Evolutionary conservation across 2,797 vertebrate species (phyloP), one percentile per base, ranked within the genome.

Genomic region (Acridotheres tristis): DNA sequence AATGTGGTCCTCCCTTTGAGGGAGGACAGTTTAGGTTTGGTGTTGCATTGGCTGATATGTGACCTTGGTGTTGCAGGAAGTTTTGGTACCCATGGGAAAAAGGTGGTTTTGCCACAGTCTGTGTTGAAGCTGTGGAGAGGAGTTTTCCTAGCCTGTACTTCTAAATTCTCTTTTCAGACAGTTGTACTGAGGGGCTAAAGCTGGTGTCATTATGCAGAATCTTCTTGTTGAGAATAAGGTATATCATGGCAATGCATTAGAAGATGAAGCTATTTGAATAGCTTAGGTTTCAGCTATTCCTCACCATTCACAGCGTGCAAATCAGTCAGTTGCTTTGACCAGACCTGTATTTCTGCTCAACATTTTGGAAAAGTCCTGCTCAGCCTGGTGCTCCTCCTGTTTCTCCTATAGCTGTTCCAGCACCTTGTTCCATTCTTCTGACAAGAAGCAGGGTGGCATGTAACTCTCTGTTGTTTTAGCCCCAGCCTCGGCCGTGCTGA

Each of bases 51-150:
- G 42, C 38, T 71, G 27, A n/a, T 80, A 6, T 0, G 0, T 71
- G 59, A 74, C 34, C 45, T 82, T 0, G 0, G 15, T 0, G 0
- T 72, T 71, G 22, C 15, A 9, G 32, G 29, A 62, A 53, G 13
- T 23, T 76, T 92, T 23, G 42, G 36, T 17, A 63, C 12, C 20
- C 9, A 5, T 13, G 38, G 5, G 19, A 50, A 29, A 74, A 74
- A 59, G 9, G 7, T 43, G 5, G 2, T 10, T 73, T 84, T 66
- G 55, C 14, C 29, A 32, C 18, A 67, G 32, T 11, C 16, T 58
- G 3, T 7, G 1, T 1, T 84, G 61, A 27, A 88, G 47, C 47
- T 54, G 11, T 7, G 20, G 17, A 71, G 38, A 32, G 23, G 32
- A 34, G 27, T 66, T 87, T 92, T 79, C 43, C 25, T 11, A 34